Evolutionary conservation across 1,140 invertebrate genomes (phyloP), one percentile per base, ranked within the genome.

Genomic region (Trichomalopsis sarcophagae): DNA sequence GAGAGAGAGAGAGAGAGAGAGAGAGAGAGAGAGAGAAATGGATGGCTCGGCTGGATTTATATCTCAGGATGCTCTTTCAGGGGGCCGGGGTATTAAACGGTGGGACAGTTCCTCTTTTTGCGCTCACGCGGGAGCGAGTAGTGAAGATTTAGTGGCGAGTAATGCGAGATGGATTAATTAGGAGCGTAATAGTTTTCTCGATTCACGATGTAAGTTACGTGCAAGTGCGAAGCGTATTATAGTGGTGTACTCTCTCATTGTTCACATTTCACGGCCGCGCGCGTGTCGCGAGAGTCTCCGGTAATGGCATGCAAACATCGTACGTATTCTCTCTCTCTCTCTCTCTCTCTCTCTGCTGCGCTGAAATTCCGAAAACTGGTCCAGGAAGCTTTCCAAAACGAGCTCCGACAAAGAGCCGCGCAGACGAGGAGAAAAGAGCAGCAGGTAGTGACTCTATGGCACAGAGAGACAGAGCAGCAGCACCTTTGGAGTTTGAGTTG

Each of bases 401-500:
- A n/a, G 55, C 55, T 62, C 55, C 55, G 55, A 62, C 55, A 62
- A 62, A 62, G 55, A 21, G 55, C 40, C 17, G 33, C 33, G 0
- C 33, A 36, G 5, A 3, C 33, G 33, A 17, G 55, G 17, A 62
- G 55, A 62, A 62, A 62, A 62, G 55, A 62, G 55, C 40, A 44
- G 1, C 10, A 44, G 40, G 40, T 10, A 44, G 40, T 44, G 40
- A 44, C 40, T 44, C 40, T 44, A 44, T 44, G 40, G 40, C 3
- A 36, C 33, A 36, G 4, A 44, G 40, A 44, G 40, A 44, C 40
- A 44, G 40, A 44, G 3, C 17, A n/a, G 55, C 55, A 50, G 47
- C 47, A 50, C 13, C 47, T 50, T n/a, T 84, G 87, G 90, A 92
- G 92, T 91, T 92, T 89, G 90, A 92, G 92, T 90, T 91, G 91